Evolutionary conservation across 2,888 invertebrate genomes (phyloP).

Genomic region (Syrphus vitripennis): DNA sequence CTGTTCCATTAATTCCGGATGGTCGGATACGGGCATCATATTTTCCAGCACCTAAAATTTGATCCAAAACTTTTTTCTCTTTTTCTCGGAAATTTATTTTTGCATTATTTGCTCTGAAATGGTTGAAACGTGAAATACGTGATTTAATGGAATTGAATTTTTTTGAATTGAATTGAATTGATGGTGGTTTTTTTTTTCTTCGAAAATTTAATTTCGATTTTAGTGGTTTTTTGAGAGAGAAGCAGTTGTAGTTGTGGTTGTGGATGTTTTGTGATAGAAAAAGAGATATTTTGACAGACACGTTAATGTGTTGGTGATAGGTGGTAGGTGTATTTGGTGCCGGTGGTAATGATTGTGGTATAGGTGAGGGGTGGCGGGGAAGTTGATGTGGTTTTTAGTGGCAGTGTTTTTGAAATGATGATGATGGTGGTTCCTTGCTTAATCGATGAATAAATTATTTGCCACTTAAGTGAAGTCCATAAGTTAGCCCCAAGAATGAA

Average conservation of each 20-base stretch:
- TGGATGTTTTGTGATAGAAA: conserved; percentile 7
- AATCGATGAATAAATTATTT: conserved; percentile 71
- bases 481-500: neutral
- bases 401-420: conserved; percentile 19
- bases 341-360: neutral
- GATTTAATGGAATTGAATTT: conserved; percentile 70
- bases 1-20: conserved; percentile 96
- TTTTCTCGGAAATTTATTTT: conserved; percentile 96
- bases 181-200: conserved; percentile 33
- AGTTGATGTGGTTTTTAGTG: neutral
- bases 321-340: neutral
- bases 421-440: conserved; percentile 48
- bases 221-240: conserved; percentile 1
- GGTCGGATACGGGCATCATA: conserved; percentile 97
- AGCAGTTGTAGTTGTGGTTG: neutral
- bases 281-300: neutral
- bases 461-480: conserved; percentile 45
- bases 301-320: no score
- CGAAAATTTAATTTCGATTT: conserved; percentile 63
- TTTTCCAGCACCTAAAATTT: conserved; percentile 93
- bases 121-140: conserved; percentile 71
- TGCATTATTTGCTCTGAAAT: conserved; percentile 88
- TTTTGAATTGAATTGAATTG: conserved; percentile 58
- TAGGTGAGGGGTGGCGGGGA: neutral
- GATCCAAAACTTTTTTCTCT: conserved; percentile 96